Conservation (phyloP, 2,797 vertebrate species). For the Hippoglossus hippoglossus region DNA sequence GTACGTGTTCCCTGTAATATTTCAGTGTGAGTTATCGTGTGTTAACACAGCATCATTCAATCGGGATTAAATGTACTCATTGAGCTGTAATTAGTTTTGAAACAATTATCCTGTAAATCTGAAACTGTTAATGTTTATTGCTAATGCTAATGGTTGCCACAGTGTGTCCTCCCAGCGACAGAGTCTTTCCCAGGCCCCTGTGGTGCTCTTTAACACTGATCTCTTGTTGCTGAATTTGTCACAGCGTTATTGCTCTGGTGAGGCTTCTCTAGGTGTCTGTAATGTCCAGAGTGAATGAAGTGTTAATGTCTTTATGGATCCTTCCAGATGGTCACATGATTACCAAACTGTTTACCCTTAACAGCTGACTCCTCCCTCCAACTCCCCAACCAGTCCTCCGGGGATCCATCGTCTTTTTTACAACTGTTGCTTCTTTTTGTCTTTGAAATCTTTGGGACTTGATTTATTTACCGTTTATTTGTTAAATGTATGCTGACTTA, state of each 20-base stretch:
- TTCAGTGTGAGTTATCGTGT: not conserved
- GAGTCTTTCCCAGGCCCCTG: constrained; percentile 57
- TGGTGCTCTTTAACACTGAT: constrained; percentile 54
- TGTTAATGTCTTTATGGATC: constrained; percentile 75
- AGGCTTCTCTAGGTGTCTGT: constrained; percentile 56
- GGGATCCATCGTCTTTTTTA: constrained; percentile 9
- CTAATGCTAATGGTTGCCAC: constrained; percentile 9
- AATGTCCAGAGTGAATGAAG: constrained; percentile 59
- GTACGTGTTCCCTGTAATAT: not conserved
- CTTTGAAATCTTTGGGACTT: not conserved
- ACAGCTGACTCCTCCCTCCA: constrained; percentile 19
- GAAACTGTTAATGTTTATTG: not conserved
- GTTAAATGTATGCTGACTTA: not conserved
- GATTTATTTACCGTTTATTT: not conserved
- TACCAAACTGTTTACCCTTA: constrained; percentile 57
- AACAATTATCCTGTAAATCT: not conserved
- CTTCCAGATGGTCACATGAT: constrained; percentile 57
- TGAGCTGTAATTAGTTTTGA: not conserved
- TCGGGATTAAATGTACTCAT: not conserved
- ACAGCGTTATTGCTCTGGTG: constrained; percentile 64
- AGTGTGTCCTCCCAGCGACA: constrained; percentile 29
- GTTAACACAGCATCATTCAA: not conserved
- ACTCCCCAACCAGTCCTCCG: constrained; percentile 2
- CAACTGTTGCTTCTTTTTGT: not conserved
- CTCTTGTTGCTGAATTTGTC: constrained; percentile 70